Percentiles rank a stretch among this genome's conserved stretches.
These are phyloP conservation scores for Trachemys scripta DNA, from an alignment of 2,113 vertebrate genomes.

Conservation along the genomic window DNA sequence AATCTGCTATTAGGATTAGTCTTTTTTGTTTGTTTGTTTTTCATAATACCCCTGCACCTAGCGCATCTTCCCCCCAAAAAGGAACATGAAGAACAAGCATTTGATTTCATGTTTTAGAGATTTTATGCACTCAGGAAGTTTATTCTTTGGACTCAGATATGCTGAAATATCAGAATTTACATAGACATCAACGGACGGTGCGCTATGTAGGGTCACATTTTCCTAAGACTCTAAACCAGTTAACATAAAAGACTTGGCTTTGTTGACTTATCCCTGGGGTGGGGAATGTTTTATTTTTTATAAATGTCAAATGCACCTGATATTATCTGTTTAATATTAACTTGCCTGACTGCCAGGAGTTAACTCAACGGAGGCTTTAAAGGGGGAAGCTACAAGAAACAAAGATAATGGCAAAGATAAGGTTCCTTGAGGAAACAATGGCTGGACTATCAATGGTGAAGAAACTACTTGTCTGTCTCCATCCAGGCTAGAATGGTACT, in stretches of 20 bases:
- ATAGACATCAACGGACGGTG: not conserved
- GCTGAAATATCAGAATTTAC: not conserved
- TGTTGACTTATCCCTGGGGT: not conserved
- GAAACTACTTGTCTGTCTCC: not conserved
- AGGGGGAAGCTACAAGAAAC: not conserved
- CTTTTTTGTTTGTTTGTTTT: slow-evolving; percentile 16
- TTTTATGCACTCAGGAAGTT: not conserved
- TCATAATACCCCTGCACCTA: not conserved
- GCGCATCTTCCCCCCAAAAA: not conserved
- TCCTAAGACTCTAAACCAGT: not conserved
- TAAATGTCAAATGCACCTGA: not conserved
- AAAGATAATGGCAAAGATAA: not conserved
- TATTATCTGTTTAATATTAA: not conserved
- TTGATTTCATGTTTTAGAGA: not conserved
- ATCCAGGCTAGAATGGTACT: not conserved
- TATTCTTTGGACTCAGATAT: not conserved
- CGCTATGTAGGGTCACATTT: rapidly evolving
- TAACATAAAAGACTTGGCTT: not conserved
- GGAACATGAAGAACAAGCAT: not conserved
- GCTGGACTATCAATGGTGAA: not conserved
- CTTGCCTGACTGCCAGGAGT: not conserved
- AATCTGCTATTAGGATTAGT: slow-evolving; percentile 43
- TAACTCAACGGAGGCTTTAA: not conserved
- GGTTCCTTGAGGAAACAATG: not conserved
- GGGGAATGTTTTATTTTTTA: not conserved